Evolutionary conservation across 2,113 vertebrate genomes (phyloP).

Genomic region (Takifugu flavidus): DNA sequence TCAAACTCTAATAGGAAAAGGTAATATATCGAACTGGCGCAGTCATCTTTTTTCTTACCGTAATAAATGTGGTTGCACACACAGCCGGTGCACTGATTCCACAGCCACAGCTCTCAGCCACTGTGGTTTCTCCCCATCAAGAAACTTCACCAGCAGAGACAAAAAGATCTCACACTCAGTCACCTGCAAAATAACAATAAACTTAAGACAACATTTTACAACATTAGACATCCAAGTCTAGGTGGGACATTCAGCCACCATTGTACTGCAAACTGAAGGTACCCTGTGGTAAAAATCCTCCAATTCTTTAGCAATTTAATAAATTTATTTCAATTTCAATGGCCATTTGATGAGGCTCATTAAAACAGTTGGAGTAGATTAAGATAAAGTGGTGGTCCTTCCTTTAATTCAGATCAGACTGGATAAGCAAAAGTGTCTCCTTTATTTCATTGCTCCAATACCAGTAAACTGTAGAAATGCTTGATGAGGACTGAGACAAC

Average conservation of each 20-base stretch:
- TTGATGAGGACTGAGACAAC: slow-evolving; percentile 98
- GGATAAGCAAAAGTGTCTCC: slow-evolving; percentile 31
- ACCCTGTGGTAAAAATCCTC: slow-evolving; percentile 2
- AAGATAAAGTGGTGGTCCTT: too few species aligned
- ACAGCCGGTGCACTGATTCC: slow-evolving; percentile 94
- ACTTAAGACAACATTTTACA: not conserved
- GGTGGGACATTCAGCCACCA: not conserved
- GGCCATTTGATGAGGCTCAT: too few species aligned
- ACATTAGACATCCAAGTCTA: not conserved
- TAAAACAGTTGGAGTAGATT: too few species aligned
- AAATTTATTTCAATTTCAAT: too few species aligned
- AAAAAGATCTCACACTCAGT: slow-evolving; percentile 99
- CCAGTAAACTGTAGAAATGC: slow-evolving; percentile 96
- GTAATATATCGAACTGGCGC: not conserved
- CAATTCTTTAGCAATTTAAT: not conserved
- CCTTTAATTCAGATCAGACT: slow-evolving; percentile 42
- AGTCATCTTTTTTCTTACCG: slow-evolving; percentile 72
- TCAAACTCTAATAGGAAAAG: not conserved
- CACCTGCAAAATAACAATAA: slow-evolving; percentile 78
- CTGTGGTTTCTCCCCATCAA: slow-evolving; percentile 98
- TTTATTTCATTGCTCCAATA: slow-evolving; percentile 56
- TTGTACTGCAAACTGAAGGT: not conserved
- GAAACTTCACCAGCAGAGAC: slow-evolving; percentile 96
- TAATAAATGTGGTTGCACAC: slow-evolving; percentile 94
- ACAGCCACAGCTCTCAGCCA: slow-evolving; percentile 97